These are phyloP conservation scores for Lanistes nyassanus DNA, from an alignment of 1,140 invertebrate genomes.

Conservation along the genomic window DNA sequence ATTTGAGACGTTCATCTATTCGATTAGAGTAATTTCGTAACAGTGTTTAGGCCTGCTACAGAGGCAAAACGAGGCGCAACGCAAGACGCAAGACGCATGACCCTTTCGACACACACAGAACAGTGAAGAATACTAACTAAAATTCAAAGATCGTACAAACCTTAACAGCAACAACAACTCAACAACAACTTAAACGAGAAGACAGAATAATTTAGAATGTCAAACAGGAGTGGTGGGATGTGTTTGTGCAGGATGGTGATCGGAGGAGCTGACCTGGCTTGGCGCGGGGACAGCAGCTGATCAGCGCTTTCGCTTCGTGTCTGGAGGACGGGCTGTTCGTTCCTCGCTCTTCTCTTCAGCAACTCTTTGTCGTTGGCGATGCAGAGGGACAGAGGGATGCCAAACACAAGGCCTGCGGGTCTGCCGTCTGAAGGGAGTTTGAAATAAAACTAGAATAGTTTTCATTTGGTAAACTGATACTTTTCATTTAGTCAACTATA, in stretches of 20 bases:
- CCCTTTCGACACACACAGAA: no score
- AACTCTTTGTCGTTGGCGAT: conserved; percentile 80
- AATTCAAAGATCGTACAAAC: not conserved
- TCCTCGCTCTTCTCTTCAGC: conserved; percentile 67
- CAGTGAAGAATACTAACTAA: not conserved
- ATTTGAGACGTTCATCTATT: no score
- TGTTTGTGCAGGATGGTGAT: no score
- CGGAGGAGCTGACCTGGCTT: conserved; percentile 16
- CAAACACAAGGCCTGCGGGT: conserved; percentile 77
- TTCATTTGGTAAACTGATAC: no score
- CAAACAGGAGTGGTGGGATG: no score
- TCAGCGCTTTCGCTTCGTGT: conserved; percentile 40
- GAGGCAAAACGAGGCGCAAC: no score
- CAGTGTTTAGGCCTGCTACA: no score
- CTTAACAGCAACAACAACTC: not conserved
- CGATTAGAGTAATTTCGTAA: no score
- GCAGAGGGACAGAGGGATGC: conserved; percentile 82
- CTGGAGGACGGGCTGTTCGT: conserved; percentile 21
- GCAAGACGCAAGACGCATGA: no score
- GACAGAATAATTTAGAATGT: no score
- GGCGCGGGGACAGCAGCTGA: conserved; percentile 38
- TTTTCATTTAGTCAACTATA: no score
- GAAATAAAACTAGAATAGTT: not conserved
- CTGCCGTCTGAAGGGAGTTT: not conserved
- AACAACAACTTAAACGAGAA: no score